A percentile compares a stretch with the other conserved stretches of the same genome.
phyloP scores from a whole-genome alignment of 1,140 invertebrate species.

The Nephotettix cincticeps region DNA sequence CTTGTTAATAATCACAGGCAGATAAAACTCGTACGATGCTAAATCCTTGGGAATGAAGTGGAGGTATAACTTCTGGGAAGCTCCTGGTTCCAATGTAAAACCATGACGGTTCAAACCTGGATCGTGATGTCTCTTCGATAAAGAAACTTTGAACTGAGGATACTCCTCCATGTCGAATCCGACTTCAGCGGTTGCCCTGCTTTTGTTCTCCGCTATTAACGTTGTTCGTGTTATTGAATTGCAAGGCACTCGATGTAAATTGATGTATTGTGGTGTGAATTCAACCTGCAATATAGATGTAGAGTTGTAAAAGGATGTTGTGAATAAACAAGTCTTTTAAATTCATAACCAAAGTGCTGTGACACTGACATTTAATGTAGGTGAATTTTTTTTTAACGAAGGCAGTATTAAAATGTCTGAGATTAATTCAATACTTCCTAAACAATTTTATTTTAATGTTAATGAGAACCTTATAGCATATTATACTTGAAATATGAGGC shows the following conservation, averaged over 20 bases:
- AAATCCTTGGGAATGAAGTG: slow-evolving; percentile 31
- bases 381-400: no score
- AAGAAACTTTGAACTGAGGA: slow-evolving; percentile 23
- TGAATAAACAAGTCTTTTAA: no score
- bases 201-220: slow-evolving; percentile 4
- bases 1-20: slow-evolving; percentile 30
- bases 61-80: slow-evolving; percentile 24
- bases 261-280: slow-evolving; percentile 1
- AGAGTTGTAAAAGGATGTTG: no score
- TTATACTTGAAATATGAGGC: no score
- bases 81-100: not conserved
- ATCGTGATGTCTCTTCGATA: slow-evolving; percentile 9
- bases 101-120: not conserved
- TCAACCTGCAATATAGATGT: no score
- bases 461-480: no score
- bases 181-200: not conserved
- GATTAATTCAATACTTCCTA: no score
- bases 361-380: no score
- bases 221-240: not conserved
- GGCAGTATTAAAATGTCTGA: no score
- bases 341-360: no score
- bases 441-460: no score
- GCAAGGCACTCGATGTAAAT: not conserved
- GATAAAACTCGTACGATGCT: slow-evolving; percentile 29
- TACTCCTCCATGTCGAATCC: slow-evolving; percentile 24